Percentiles rank a stretch among this genome's conserved stretches.
Evolutionary conservation across 2,888 invertebrate species (phyloP).

Genomic region (Diaperis boleti): DNA sequence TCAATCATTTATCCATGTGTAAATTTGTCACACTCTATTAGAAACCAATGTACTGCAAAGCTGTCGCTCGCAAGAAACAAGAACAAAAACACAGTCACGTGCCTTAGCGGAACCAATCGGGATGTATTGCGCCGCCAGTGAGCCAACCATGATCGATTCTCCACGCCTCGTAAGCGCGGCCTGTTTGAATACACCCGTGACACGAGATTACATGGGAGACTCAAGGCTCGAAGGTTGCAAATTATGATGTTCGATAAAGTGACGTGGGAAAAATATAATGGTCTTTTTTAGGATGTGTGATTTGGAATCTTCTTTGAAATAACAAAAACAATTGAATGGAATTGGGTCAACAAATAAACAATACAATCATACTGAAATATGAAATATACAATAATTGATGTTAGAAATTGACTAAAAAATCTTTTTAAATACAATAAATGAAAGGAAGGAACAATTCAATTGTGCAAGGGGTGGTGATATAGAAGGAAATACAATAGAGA

Average conservation of each 20-base stretch:
- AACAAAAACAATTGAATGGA: too few relatives aligned
- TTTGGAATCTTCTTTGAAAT: too few relatives aligned
- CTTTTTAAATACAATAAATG: too few relatives aligned
- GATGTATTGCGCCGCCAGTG: conserved; percentile 53
- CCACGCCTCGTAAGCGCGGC: conserved; percentile 63
- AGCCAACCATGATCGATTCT: conserved; percentile 62
- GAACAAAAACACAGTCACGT: conserved; percentile 69
- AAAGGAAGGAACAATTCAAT: too few relatives aligned
- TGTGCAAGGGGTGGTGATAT: too few relatives aligned
- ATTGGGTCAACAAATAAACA: too few relatives aligned
- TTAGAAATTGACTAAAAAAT: too few relatives aligned
- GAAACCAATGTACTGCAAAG: conserved; percentile 55
- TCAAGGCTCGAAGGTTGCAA: conserved; percentile 32
- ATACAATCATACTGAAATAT: too few relatives aligned
- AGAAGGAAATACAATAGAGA: too few relatives aligned
- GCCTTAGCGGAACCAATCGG: conserved; percentile 71
- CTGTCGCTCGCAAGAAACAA: conserved; percentile 52
- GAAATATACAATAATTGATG: too few relatives aligned
- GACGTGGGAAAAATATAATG: conserved; percentile 52
- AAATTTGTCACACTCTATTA: conserved; percentile 35
- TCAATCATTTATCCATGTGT: neutral
- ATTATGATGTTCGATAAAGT: conserved; percentile 48
- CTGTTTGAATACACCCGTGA: conserved; percentile 61
- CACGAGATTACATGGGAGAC: conserved; percentile 65
- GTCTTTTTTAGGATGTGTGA: too few relatives aligned